Evolutionary conservation across 2,888 invertebrate genomes (phyloP).

Genomic region (Timandra comae): DNA sequence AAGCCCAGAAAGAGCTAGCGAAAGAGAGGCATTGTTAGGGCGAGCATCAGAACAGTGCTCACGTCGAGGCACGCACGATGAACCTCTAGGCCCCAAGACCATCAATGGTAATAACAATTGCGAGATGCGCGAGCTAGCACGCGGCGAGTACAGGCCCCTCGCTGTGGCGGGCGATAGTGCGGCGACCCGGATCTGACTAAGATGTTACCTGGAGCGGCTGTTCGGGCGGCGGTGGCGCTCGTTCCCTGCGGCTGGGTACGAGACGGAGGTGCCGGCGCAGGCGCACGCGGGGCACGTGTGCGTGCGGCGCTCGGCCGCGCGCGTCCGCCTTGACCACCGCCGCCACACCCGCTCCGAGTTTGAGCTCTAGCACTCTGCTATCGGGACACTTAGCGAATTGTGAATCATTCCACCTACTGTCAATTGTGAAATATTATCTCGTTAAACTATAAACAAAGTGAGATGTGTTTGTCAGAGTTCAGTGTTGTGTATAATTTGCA

Average conservation of each 20-base stretch:
- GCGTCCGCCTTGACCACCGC: constrained; percentile 63
- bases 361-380: constrained; percentile 50
- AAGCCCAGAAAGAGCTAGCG: constrained; percentile 74
- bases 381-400: constrained; percentile 9
- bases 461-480: constrained; percentile 12
- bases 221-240: constrained; percentile 78
- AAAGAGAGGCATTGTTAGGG: constrained; percentile 77
- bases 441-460: constrained; percentile 10
- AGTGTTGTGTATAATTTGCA: constrained; percentile 19
- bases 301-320: constrained; percentile 39
- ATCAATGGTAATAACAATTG: constrained; percentile 86
- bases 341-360: constrained; percentile 73
- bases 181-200: constrained; percentile 83
- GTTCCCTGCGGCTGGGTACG: constrained; percentile 62
- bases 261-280: constrained; percentile 42
- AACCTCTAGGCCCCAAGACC: constrained; percentile 77
- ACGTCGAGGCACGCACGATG: constrained; percentile 61
- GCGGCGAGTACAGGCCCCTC: constrained; percentile 69
- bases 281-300: constrained; percentile 29
- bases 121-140: constrained; percentile 84
- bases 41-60: constrained; percentile 66
- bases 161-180: constrained; percentile 73
- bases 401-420: constrained; percentile 28
- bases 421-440: constrained; percentile 46
- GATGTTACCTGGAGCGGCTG: constrained; percentile 84